Percentiles rank a stretch among this genome's conserved stretches.
These are phyloP conservation scores for Agrochola circellaris DNA, from an alignment of 2,888 invertebrate genomes.

Conservation along the genomic window DNA sequence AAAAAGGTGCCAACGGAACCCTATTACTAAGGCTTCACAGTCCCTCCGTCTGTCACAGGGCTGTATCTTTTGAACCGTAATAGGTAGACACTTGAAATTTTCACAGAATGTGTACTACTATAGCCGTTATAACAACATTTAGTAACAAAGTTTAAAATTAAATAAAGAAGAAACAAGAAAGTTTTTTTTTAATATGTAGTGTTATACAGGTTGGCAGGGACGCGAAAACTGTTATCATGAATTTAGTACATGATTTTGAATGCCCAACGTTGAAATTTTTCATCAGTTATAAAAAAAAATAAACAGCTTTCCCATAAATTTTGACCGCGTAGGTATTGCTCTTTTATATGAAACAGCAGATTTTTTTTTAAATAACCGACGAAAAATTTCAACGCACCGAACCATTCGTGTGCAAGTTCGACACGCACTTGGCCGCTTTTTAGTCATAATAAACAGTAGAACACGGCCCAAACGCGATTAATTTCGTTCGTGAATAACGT, in stretches of 20 bases:
- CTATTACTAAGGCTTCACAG: background rate
- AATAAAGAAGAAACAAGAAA: background rate
- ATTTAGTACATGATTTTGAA: too few species aligned
- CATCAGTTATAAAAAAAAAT: too few species aligned
- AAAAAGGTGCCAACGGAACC: background rate
- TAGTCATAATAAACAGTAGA: conserved; percentile 26
- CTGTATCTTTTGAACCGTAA: background rate
- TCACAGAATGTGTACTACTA: background rate
- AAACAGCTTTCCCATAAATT: too few species aligned
- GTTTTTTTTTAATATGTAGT: background rate
- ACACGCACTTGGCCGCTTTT: background rate
- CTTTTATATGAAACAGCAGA: too few species aligned
- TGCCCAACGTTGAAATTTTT: too few species aligned
- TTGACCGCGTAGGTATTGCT: too few species aligned
- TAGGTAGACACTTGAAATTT: background rate
- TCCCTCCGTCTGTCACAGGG: background rate
- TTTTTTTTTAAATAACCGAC: too few species aligned
- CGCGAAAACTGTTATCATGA: too few species aligned
- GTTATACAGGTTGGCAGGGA: too few species aligned
- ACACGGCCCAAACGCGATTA: conserved; percentile 15
- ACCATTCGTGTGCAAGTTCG: background rate
- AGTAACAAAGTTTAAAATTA: background rate
- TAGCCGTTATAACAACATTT: background rate
- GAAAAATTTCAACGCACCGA: too few species aligned
- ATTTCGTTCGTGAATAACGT: conserved; percentile 33